Evolutionary conservation across 2,797 vertebrate species (phyloP).

Genomic region (Tolypeutes matacus): DNA sequence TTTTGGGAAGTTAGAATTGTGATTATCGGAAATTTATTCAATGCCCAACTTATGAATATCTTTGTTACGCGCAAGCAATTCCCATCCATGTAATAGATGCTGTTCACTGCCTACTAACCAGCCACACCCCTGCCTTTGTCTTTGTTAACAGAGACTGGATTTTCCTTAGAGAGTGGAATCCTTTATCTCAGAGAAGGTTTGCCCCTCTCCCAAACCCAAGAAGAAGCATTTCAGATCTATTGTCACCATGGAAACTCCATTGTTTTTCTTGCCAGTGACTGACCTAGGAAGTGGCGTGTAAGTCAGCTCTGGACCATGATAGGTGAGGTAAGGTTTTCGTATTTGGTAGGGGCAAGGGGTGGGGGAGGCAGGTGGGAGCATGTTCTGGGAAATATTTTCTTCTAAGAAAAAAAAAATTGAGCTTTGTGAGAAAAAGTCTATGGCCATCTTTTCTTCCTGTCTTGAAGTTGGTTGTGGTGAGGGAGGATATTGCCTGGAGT

Average conservation of each 20-base stretch:
- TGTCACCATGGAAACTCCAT: no score
- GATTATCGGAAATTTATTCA: background rate
- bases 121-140: background rate
- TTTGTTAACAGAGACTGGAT: background rate
- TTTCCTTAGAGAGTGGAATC: background rate
- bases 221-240: background rate
- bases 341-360: no score
- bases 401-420: background rate
- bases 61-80: background rate
- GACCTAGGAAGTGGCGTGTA: background rate
- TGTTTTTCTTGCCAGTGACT: background rate
- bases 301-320: background rate
- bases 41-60: no score
- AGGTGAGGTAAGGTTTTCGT: background rate
- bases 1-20: background rate
- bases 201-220: background rate
- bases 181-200: background rate
- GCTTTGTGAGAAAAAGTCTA: background rate
- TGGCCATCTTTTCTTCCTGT: background rate
- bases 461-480: background rate
- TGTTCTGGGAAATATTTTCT: constrained; percentile 11
- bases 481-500: background rate
- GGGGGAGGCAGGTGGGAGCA: background rate
- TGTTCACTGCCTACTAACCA: background rate
- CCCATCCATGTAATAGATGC: background rate